Base-by-base conservation (phyloP, 2,113 vertebrate genomes). In the Pseudorectes ferrugineus region DNA sequence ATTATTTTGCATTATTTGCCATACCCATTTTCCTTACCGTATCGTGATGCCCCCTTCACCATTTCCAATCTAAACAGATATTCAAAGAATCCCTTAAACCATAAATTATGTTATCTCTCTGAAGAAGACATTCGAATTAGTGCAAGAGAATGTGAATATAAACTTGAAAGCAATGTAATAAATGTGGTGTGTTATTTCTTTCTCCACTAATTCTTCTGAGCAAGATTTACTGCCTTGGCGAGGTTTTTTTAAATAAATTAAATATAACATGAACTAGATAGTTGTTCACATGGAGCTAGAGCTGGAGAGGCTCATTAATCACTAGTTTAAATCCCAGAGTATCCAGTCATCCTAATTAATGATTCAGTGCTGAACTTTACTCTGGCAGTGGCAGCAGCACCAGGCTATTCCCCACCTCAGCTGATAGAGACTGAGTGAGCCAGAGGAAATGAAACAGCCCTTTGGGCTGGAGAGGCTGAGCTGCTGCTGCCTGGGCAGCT, bases 221-320 rank as follows among this genome's bases (percentile, higher is more conserved):
- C 40, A 93, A 97, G 95, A 96, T 95, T 95, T 96, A 93, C 90
- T 89, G 61, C 82, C 74, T 94, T 1, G 1, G 65, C 1, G 12
- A 92, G 80, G 8, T 16, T 82, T 85, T 93, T 95, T 95, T 14
- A 89, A 95, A 89, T 95, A 97, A 95, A 95, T 97, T 97, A 94
- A 95, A 95, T 89, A 82, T 83, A 96, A 89, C 83, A 80, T 78
- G 88, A 96, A 77, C 94, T 97, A 93, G 81, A 91, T 93, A 95
- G 88, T 90, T 95, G 89, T 55, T 95, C 89, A 89, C 45, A 94
- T 38, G 71, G 87, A 94, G 51, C 85, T 77, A 57, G 82, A 95
- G 36, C 10, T 96, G 87, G 94, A 96, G 95, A 96, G 88, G 85
- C 85, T 97, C 97, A 95, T 98, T 98, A 98, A 97, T 97, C 95